Evolutionary conservation across 2,113 vertebrate species (phyloP), one percentile per base, ranked within the genome.

Genomic region (Melozone crissalis): DNA sequence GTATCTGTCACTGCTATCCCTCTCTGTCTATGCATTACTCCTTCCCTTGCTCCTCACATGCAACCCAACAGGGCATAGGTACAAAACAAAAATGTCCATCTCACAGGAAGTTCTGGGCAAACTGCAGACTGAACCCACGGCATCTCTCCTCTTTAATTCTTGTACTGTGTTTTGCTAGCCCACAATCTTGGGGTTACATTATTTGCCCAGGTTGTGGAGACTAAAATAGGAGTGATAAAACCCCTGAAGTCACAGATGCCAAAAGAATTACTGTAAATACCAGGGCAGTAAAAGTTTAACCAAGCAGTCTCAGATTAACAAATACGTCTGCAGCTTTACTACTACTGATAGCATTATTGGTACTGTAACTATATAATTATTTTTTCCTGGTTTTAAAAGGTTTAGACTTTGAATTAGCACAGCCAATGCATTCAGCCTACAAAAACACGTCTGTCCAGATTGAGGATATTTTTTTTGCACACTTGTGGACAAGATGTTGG

Each of bases 401-500:
- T 93, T 94, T 78, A 88, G 79, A 91, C 87, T 94, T 91, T 73
- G 62, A 93, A 94, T 96, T 96, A 93, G 93, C 67, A 90, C 46
- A 95, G 85, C 58, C 78, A 85, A 61, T 35, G 93, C 89, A 93
- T 59, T 93, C 80, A 93, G 90, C 93, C 92, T 94, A 94, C 83
- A 84, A 93, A 96, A 96, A 82, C 69, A 41, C 13, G 84, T 91
- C 76, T 88, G 92, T 22, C 49, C 94, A 96, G 94, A 95, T 51
- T 83, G 81, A 72, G 69, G 74, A 89, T 94, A 93, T 80, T 96
- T 97, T 97, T 97, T 97, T 95, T 97, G 97, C 97, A 98, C 97
- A 98, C 97, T 98, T 98, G 98, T 96, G 96, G 97, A 98, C 97
- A 98, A 97, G 97, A 98, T 97, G 97, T 98, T 98, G 97, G 96